These are phyloP conservation scores for Phalloptychus januarius DNA, from an alignment of 2,797 vertebrate genomes.

Conservation along the genomic window DNA sequence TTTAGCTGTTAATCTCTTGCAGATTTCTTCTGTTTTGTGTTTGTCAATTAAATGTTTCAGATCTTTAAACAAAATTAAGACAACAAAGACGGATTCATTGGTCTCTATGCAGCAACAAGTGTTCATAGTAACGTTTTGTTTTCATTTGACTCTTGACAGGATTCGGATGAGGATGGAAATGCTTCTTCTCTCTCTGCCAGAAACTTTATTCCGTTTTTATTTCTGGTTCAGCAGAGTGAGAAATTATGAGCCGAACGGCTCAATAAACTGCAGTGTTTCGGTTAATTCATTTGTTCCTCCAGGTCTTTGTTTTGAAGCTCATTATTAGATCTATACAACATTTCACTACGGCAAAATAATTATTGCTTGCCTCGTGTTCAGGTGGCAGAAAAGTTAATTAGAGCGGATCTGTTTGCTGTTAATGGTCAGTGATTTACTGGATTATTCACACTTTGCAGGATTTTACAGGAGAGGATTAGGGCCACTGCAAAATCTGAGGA, in stretches of 20 bases:
- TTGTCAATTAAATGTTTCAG: neutral
- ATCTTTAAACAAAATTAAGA: neutral
- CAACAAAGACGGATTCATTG: too few species aligned
- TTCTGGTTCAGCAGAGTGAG: neutral
- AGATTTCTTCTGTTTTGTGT: neutral
- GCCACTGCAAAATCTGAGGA: too few species aligned
- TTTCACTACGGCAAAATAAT: conserved; percentile 1
- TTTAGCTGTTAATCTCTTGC: neutral
- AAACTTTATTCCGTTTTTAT: too few species aligned
- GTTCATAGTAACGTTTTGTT: too few species aligned
- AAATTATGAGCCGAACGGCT: neutral
- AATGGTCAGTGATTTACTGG: neutral
- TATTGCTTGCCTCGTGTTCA: conserved; percentile 1
- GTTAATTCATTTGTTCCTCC: neutral
- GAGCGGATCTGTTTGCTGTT: neutral
- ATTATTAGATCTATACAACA: conserved; percentile 23
- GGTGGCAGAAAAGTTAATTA: conserved; percentile 9
- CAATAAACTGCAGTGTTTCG: neutral
- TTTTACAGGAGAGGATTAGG: neutral
- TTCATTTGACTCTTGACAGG: too few species aligned
- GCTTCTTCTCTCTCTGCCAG: neutral
- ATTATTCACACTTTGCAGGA: neutral
- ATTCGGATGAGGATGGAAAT: too few species aligned
- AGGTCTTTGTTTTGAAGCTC: neutral
- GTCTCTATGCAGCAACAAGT: too few species aligned